Percentiles rank a stretch among this genome's conserved stretches.
phyloP scores from a whole-genome alignment of 2,888 invertebrate genomes.

The Andrena bicolor region DNA sequence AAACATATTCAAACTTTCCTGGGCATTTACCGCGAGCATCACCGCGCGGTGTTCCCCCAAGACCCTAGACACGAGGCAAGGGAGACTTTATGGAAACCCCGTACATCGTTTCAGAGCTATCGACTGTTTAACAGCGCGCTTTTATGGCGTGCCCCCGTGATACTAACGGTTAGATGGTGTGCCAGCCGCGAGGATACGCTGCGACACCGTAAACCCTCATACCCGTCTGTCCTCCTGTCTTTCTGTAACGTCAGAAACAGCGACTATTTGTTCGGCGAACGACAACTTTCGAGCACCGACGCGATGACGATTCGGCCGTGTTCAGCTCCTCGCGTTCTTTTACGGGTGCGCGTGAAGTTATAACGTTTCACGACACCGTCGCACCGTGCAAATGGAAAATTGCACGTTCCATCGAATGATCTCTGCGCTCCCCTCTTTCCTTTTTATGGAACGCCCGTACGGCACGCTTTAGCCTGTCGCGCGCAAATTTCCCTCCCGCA shows the following conservation, averaged over 20 bases:
- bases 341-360: constrained; percentile 7
- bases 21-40: constrained; percentile 25
- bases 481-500: no score
- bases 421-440: neutral
- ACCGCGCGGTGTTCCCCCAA: neutral
- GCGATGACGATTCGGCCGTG: constrained; percentile 37
- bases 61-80: constrained; percentile 18
- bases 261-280: constrained; percentile 55
- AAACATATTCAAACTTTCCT: constrained; percentile 23
- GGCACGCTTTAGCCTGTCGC: neutral
- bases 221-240: constrained; percentile 16
- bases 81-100: constrained; percentile 69
- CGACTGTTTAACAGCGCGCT: constrained; percentile 69
- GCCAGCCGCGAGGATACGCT: constrained; percentile 63
- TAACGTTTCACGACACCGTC: constrained; percentile 6
- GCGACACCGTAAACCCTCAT: constrained; percentile 73
- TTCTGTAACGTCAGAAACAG: constrained; percentile 18
- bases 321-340: constrained; percentile 10
- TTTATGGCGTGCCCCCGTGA: constrained; percentile 74
- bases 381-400: constrained; percentile 17
- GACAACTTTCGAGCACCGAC: constrained; percentile 49
- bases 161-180: constrained; percentile 67
- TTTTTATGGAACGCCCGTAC: neutral
- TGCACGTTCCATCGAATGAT: neutral
- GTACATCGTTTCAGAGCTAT: constrained; percentile 61